Evolutionary conservation across 1,140 invertebrate species (phyloP), one percentile per base, ranked within the genome.

Genomic region (Leguminivora glycinivorella): DNA sequence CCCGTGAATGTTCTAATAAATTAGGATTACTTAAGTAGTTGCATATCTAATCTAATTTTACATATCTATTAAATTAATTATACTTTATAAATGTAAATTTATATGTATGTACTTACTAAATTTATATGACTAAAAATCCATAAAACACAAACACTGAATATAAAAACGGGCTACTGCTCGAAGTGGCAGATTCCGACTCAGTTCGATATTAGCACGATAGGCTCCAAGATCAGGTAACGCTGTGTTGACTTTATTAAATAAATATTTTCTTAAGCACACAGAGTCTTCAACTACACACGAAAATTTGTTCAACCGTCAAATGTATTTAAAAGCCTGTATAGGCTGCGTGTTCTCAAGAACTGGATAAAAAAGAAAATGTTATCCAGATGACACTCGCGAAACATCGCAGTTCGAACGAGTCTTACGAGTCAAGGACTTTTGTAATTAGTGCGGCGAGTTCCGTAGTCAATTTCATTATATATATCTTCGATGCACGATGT

Each of bases 401-500:
- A 56, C 24, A 56, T 29, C 25, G 56, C 22, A 63, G 31, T 63
- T 63, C 25, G 19, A 34, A 63, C 58, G 26, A 29, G 58, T 63
- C 25, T 34, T 19, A 63, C 58, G 26, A 29, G 58, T 63, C 58
- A 29, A 63, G 26, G 56, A 17, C 56, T 4, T 2, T 31, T 17
- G 6, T 63, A 24, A n/a, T 31, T 9, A 6, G n/a, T 19, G n/a
- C 29, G 14, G 14, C 17, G n/a, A n/a, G 58, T 63, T 63, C 58
- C 24, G 24, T 24, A 60, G 25, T 17, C 10, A 58, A 25, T 58
- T 26, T 43, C 14, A 43, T 14, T 14, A 43, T 43, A 40, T 14
- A 43, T 43, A 7, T 34, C 31, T 10, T 34, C 10, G 31, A 34
- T 34, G n/a, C n/a, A n/a, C n/a, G n/a, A n/a, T n/a, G n/a, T n/a